Evolutionary conservation across 2,888 invertebrate genomes (phyloP), one percentile per base, ranked within the genome.

Genomic region (Lithophane ornitopus): DNA sequence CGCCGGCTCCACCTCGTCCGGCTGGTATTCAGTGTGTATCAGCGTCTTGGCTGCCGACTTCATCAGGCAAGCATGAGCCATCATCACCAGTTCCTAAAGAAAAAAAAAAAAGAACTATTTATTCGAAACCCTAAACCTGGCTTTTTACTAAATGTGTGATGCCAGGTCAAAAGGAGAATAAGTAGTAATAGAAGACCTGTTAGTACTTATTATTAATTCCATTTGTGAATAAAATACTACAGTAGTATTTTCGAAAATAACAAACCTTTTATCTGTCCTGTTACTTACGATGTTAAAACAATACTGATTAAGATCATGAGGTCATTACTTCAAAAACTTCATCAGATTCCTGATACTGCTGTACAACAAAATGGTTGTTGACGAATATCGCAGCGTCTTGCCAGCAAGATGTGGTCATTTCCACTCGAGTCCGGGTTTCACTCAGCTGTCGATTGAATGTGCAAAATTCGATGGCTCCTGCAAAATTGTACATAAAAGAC

Each of bases 341-440:
- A n/a, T 94, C 91, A 4, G 92, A 91, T 1, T 86, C 62, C 52
- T 94, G 78, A 79, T 93, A 96, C 2, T 94, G 88, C 34, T 92
- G 89, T 0, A 94, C 82, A 7, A 94, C 91, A 80, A 96, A 96
- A 81, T 94, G 94, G 71, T 96, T 96, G 86, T 96, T 96, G 59
- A 95, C 90, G 70, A 91, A 95, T 46, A 93, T 76, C 0, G 96
- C 94, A 9, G 95, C 95, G 4, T 96, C 94, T 77, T 93, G 92
- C 92, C 94, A 95, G 80, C 90, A 94, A 0, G 96, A 95, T 3
- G 96, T 93, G 7, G 89, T 85, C 11, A 96, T 76, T 76, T 96
- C 95, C 3, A 96, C 93, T 3, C 95, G 93, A 2, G 94, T 95
- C 54, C 96, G 91, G 0, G 94, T 94, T 78, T 92, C 94, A 65